Evolutionary conservation across 2,113 vertebrate species (phyloP), one percentile per base, ranked within the genome.

Genomic region (Leucopsar rothschildi): DNA sequence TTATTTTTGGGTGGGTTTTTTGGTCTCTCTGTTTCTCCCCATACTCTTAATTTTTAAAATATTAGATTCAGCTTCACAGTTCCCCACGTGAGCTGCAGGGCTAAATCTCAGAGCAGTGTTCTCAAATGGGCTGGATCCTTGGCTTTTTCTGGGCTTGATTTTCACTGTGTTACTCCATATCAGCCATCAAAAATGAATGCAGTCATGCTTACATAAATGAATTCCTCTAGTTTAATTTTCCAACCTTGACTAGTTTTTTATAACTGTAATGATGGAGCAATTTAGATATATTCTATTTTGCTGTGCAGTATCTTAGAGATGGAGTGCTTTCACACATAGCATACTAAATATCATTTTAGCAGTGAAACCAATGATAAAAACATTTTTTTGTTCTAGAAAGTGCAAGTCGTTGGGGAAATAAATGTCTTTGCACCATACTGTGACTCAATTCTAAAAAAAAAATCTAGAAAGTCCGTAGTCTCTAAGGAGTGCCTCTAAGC

Each of bases 231-330:
- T 44, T 86, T 88, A 81, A 71, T 63, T 81, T 93, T 77, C 39
- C 45, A 73, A 10, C 47, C 35, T 63, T 78, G 52, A 49, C 29
- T 63, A 79, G 22, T 63, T 80, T 94, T 77, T 93, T 64, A 37
- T 86, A 90, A 94, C 83, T 65, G 28, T 50, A 47, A 11, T 56
- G 79, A 56, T 66, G 40, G 60, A 92, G 21, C 56, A 88, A 86
- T 92, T 93, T 75, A 70, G 60, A 37, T 83, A 63, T 73, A 63
- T 86, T 80, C 39, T 93, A 24, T 94, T 83, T 86, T 93, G 31
- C 28, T 47, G 15, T 59, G 68, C 50, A 77, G 5, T 44, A 8
- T 75, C 14, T 66, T 85, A 65, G 37, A 66, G 45, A 76, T 27
- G 37, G 45, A 73, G 33, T 83, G 75, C 21, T 90, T 82, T 78